Percentiles rank a stretch among this genome's conserved stretches.
These are phyloP conservation scores for Tupaia tana DNA, from an alignment of 2,113 vertebrate species.

Conservation along the genomic window DNA sequence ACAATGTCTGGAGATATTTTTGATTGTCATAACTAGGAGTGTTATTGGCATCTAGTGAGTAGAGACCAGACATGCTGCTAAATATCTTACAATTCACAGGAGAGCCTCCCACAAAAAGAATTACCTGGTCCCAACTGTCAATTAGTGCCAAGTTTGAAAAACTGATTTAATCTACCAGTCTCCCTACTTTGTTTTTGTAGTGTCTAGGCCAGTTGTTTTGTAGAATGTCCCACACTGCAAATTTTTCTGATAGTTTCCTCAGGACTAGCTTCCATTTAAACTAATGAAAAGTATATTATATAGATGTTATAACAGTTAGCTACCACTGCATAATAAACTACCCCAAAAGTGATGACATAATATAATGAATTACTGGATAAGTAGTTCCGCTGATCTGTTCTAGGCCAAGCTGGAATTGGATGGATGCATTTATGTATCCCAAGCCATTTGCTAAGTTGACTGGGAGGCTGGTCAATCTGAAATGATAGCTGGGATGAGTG, in stretches of 20 bases:
- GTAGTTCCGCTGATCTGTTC: not conserved
- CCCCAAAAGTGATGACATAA: not conserved
- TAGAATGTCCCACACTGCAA: not conserved
- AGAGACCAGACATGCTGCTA: not conserved
- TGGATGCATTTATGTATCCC: not conserved
- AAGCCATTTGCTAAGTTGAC: not conserved
- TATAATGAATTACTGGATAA: not conserved
- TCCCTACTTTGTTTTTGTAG: not conserved
- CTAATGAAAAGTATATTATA: not conserved
- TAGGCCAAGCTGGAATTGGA: not conserved
- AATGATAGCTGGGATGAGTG: not conserved
- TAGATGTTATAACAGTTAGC: not conserved
- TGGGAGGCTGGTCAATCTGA: not conserved
- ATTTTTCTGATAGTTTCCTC: slow-evolving; percentile 40
- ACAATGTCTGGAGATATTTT: not conserved
- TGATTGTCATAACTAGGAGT: not conserved
- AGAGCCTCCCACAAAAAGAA: not conserved
- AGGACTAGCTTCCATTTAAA: slow-evolving; percentile 43
- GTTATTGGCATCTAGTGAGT: not conserved
- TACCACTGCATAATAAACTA: not conserved
- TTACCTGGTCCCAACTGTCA: not conserved
- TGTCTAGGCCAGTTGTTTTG: not conserved
- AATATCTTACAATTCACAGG: not conserved
- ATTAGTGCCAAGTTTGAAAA: not conserved
- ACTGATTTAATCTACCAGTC: not conserved